Conservation (phyloP, 2,888 invertebrate genomes). For the Notodonta dromedarius region DNA sequence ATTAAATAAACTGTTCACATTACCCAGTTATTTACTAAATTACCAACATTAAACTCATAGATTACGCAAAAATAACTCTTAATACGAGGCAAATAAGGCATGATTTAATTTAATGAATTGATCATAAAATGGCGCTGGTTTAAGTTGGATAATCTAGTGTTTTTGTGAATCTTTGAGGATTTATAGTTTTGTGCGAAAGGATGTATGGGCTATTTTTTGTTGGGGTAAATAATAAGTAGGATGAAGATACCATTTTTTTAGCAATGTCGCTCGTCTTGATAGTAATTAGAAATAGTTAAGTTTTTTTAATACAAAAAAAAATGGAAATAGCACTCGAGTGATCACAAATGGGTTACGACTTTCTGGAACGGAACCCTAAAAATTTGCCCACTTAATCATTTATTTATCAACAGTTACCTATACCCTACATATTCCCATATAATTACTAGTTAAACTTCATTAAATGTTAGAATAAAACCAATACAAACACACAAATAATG, state of each 20-base stretch:
- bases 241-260: not conserved
- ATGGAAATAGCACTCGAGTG: too few relatives aligned
- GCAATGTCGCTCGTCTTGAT: not conserved
- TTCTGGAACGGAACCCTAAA: too few relatives aligned
- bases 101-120: not conserved
- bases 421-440: too few relatives aligned
- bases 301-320: too few relatives aligned
- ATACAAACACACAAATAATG: not conserved
- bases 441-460: too few relatives aligned
- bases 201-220: not conserved
- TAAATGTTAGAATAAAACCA: too few relatives aligned
- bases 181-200: conserved; percentile 2
- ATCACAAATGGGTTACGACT: too few relatives aligned
- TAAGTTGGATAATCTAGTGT: not conserved
- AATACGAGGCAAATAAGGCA: conserved; percentile 21
- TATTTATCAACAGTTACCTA: too few relatives aligned
- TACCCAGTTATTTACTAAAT: conserved; percentile 35
- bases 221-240: not conserved
- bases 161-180: conserved; percentile 1
- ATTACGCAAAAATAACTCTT: conserved; percentile 27
- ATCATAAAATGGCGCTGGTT: not conserved
- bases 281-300: too few relatives aligned
- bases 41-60: conserved; percentile 16
- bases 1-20: conserved; percentile 14
- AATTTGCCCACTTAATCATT: too few relatives aligned